Evolutionary conservation across 2,797 vertebrate species (phyloP).

Genomic region (Semaprochilodus insignis): DNA sequence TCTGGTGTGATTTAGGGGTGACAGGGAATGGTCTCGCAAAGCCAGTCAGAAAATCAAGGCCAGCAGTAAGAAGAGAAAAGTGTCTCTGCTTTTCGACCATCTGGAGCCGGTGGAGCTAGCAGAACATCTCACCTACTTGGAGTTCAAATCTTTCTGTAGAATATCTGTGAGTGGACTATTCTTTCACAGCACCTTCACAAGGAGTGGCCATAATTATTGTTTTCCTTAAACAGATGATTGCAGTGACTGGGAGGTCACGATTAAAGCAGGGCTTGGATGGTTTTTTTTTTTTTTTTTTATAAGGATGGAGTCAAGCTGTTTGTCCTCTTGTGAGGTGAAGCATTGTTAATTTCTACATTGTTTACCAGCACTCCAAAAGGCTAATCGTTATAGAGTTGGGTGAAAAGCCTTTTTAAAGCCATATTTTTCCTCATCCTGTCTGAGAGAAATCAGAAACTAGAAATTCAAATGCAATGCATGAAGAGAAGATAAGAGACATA

Average conservation of each 20-base stretch:
- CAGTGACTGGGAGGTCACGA: conserved; percentile 75
- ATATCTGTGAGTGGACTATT: conserved; percentile 80
- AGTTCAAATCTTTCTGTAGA: conserved; percentile 91
- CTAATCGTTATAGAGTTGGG: neutral
- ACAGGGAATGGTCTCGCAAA: conserved; percentile 95
- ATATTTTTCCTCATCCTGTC: too few relatives aligned
- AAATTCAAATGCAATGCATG: too few relatives aligned
- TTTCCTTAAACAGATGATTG: neutral
- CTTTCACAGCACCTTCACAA: conserved; percentile 84
- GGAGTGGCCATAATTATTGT: conserved; percentile 92
- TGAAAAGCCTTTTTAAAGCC: too few relatives aligned
- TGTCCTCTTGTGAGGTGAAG: neutral
- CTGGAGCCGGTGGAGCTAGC: conserved; percentile 90
- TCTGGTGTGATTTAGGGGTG: conserved; percentile 76
- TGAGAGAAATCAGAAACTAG: too few relatives aligned
- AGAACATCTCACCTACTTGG: conserved; percentile 89
- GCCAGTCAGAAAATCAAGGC: conserved; percentile 93
- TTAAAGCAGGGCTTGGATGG: too few relatives aligned
- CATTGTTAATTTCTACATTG: neutral
- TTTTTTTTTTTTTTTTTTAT: too few relatives aligned
- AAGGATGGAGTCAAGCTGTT: neutral
- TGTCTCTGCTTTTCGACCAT: conserved; percentile 93
- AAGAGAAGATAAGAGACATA: too few relatives aligned
- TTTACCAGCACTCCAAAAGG: neutral
- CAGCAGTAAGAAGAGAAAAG: conserved; percentile 92